Evolutionary conservation across 2,113 vertebrate species (phyloP).

Genomic region (Pithys albifrons): DNA sequence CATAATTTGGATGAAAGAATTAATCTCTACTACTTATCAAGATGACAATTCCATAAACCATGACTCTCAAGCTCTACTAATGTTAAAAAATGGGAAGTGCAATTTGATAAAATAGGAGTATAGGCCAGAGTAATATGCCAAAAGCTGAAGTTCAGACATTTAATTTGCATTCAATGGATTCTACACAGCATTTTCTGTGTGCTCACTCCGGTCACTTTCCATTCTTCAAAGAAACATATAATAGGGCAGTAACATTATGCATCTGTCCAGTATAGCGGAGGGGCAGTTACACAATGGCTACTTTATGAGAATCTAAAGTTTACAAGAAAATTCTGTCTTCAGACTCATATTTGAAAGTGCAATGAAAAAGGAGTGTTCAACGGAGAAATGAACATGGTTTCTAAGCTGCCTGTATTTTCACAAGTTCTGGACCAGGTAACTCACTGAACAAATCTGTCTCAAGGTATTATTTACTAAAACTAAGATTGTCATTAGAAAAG

Average conservation of each 20-base stretch:
- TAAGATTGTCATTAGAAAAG: fast-evolving
- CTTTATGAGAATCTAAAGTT: background rate
- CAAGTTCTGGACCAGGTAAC: background rate
- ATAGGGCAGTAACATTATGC: fast-evolving
- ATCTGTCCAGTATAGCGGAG: background rate
- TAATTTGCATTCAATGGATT: conserved; percentile 34
- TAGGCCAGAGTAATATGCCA: background rate
- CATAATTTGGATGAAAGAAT: background rate
- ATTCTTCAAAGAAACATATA: background rate
- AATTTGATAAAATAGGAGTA: conserved; percentile 26
- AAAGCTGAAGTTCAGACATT: conserved; percentile 6
- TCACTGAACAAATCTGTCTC: background rate
- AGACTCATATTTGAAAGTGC: background rate
- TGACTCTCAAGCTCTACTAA: conserved; percentile 18
- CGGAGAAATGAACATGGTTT: background rate
- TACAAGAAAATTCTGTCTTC: background rate
- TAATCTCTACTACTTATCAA: conserved; percentile 35
- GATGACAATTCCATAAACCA: background rate
- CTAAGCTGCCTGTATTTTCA: background rate
- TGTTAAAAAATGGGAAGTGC: conserved; percentile 32
- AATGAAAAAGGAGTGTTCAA: background rate
- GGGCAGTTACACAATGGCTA: background rate
- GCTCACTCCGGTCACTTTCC: background rate
- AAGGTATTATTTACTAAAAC: background rate
- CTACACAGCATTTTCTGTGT: background rate